A percentile compares a stretch with the other conserved stretches of the same genome.
These are phyloP conservation scores for Cantharis rustica DNA, from an alignment of 2,888 invertebrate genomes.

Conservation along the genomic window DNA sequence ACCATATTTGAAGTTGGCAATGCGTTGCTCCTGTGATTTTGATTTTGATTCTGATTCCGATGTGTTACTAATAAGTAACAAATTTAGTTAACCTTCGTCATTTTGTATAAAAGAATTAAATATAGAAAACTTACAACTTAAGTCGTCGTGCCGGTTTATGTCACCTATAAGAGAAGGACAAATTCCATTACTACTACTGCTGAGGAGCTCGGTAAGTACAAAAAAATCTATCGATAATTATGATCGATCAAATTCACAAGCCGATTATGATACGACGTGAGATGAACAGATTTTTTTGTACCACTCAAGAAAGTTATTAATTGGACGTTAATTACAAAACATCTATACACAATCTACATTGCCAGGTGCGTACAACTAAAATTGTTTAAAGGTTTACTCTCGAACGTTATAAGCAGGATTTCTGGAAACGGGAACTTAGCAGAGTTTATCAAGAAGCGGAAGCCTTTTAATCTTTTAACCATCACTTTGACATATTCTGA, in stretches of 20 bases:
- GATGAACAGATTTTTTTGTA: not conserved
- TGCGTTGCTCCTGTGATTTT: slow-evolving; percentile 76
- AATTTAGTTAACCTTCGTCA: slow-evolving; percentile 11
- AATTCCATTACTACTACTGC: not conserved
- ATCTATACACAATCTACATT: slow-evolving; percentile 19
- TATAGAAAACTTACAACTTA: slow-evolving; percentile 68
- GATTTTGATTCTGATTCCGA: slow-evolving; percentile 61
- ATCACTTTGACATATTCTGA: slow-evolving; percentile 1
- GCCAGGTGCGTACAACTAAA: slow-evolving; percentile 27
- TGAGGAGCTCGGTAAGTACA: not conserved
- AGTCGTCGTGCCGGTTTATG: slow-evolving; percentile 75
- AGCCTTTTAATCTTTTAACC: slow-evolving; percentile 12
- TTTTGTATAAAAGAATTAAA: not conserved
- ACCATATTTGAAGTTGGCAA: slow-evolving; percentile 70
- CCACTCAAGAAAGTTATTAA: not conserved
- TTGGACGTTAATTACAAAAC: not conserved
- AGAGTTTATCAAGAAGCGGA: slow-evolving; percentile 51
- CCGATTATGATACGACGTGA: too few relatives aligned
- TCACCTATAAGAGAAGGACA: slow-evolving; percentile 66
- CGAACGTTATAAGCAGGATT: slow-evolving; percentile 18
- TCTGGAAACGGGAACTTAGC: slow-evolving; percentile 30
- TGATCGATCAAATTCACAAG: too few relatives aligned
- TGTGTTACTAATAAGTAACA: slow-evolving; percentile 67
- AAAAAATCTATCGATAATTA: not conserved
- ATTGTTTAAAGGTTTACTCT: slow-evolving; percentile 12